These are phyloP conservation scores for Stratiomys singularior DNA, from an alignment of 2,888 invertebrate species.

Conservation along the genomic window DNA sequence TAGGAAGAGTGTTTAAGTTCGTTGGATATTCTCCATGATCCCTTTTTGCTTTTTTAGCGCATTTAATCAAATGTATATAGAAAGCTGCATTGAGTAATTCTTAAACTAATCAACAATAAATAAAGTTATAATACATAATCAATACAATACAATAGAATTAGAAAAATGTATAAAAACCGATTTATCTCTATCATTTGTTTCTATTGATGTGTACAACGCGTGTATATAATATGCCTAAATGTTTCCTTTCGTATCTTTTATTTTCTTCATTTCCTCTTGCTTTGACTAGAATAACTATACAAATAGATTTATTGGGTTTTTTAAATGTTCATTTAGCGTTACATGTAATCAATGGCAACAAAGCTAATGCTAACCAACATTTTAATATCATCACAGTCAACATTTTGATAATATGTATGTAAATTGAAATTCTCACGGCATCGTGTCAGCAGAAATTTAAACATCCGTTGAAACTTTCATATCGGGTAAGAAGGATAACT, in stretches of 20 bases:
- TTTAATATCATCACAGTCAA: conserved; percentile 35
- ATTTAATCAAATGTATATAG: neutral
- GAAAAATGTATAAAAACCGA: conserved; percentile 41
- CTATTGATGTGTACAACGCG: conserved; percentile 37
- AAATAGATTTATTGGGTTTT: conserved; percentile 24
- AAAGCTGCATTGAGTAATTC: conserved; percentile 14
- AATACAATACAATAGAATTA: conserved; percentile 44
- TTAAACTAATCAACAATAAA: conserved; percentile 50
- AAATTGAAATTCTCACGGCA: no score
- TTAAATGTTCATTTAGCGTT: neutral
- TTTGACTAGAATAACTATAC: conserved; percentile 52
- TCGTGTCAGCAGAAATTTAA: no score
- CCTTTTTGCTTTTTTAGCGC: neutral
- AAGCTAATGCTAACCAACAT: conserved; percentile 46
- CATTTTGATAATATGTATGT: neutral
- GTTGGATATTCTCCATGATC: neutral
- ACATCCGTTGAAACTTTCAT: no score
- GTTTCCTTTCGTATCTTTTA: neutral
- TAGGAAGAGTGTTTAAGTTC: no score
- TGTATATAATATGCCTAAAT: neutral
- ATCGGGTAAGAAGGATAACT: no score
- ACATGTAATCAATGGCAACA: conserved; percentile 47
- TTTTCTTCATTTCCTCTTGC: conserved; percentile 29
- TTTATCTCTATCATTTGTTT: conserved; percentile 8
- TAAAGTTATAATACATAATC: conserved; percentile 47